Base-by-base conservation (phyloP, 2,797 vertebrate species). In the Anabacerthia variegaticeps region DNA sequence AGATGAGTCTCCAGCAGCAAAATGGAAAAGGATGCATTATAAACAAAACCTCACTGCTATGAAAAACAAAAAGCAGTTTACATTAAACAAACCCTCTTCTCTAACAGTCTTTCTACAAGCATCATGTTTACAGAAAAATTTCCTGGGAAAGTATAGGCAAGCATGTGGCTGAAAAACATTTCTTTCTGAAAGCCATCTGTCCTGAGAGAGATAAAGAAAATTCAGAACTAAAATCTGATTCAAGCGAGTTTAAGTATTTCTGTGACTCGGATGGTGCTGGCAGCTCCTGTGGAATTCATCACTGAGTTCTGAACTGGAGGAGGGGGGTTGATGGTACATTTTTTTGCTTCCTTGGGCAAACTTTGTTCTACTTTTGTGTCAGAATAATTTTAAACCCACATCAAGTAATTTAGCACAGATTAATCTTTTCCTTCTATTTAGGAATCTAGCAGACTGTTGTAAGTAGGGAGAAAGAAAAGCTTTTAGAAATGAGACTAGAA, bases 281-380 rank as follows among this genome's bases (percentile, higher is more conserved):
- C 28, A 27, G 94, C 97, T 97, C 86, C 61, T 92, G 85, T 72
- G 71, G 18, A 84, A 63, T 93, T 97, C 72, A 72, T 94, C 93
- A 79, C 67, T 93, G 94, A 89, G 92, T 95, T 91, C 91, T 96
- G 91, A 77, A 9, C 41, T 54, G 78, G 17, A 81, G 67, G 37
- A 72, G 49, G 6, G 54, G 37, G 8, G 34, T 51, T 72, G 80
- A 66, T 92, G 87, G 79, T 74, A 83, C 92, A 78, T 88, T 94
- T 89, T 96, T 96, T 91, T 96, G 61, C 86, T 96, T 97, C 95
- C 92, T 94, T 94, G 91, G 95, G 92, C 96, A 97, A 96, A 96
- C 92, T 96, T 97, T 94, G 89, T 92, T 96, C 95, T 88, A 21
- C 96, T 95, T 96, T 96, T 96, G 94, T 93, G 85, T 96, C 94